Conservation (phyloP, 2,797 vertebrate species). For the Acipenser transmontanus region DNA sequence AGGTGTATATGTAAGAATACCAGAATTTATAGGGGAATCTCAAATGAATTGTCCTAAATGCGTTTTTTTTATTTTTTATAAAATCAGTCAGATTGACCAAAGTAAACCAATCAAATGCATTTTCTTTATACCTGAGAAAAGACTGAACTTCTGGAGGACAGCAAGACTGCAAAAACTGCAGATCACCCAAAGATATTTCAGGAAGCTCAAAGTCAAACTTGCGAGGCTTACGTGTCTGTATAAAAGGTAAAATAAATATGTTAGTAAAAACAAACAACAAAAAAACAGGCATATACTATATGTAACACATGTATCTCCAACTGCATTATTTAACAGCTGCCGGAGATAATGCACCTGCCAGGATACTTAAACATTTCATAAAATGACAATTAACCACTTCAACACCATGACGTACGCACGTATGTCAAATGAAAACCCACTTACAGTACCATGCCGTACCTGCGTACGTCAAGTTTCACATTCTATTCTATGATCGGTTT, state of each 20-base stretch:
- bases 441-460: too few species aligned
- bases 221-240: slow-evolving; percentile 86
- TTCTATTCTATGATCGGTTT: too few species aligned
- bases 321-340: too few species aligned
- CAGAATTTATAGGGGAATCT: background rate
- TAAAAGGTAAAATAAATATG: background rate
- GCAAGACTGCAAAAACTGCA: slow-evolving; percentile 94
- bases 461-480: too few species aligned
- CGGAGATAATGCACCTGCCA: too few species aligned
- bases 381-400: too few species aligned
- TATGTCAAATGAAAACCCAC: too few species aligned
- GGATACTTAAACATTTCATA: too few species aligned
- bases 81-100: too few species aligned
- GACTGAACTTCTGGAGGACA: slow-evolving; percentile 95
- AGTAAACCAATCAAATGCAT: background rate
- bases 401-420: too few species aligned
- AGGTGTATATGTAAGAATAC: background rate
- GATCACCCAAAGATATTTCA: slow-evolving; percentile 88
- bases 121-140: slow-evolving; percentile 78
- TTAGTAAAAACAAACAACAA: background rate
- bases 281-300: background rate
- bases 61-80: too few species aligned
- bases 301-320: too few species aligned
- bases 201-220: slow-evolving; percentile 97
- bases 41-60: slow-evolving; percentile 2